phyloP scores from a whole-genome alignment of 2,797 vertebrate genomes.

The Falco berigora region DNA sequence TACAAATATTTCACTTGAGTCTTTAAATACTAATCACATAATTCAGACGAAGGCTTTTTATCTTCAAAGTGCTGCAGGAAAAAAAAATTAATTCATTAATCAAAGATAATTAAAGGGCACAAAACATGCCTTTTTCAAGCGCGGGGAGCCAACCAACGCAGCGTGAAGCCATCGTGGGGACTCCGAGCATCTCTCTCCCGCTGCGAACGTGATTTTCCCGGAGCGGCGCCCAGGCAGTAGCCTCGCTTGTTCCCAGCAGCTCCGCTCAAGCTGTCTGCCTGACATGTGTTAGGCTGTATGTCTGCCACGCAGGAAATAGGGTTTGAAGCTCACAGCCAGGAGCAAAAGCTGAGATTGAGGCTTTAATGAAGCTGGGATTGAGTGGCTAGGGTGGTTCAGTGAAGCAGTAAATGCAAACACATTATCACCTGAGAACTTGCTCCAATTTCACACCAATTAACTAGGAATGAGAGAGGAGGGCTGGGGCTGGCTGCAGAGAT shows the following conservation, averaged over 20 bases:
- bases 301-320: slow-evolving; percentile 68
- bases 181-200: slow-evolving; percentile 9
- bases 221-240: neutral
- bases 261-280: slow-evolving; percentile 44
- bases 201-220: slow-evolving; percentile 14
- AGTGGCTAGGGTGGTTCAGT: slow-evolving; percentile 66
- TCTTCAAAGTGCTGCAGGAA: slow-evolving; percentile 53
- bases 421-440: slow-evolving; percentile 76
- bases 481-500: slow-evolving; percentile 57
- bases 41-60: slow-evolving; percentile 35
- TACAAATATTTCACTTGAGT: slow-evolving; percentile 34
- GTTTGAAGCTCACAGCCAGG: slow-evolving; percentile 70
- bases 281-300: slow-evolving; percentile 54
- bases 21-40: slow-evolving; percentile 61
- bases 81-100: slow-evolving; percentile 58
- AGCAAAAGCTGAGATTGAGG: slow-evolving; percentile 53
- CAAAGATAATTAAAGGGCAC: slow-evolving; percentile 57
- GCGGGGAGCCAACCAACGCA: neutral
- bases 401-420: slow-evolving; percentile 77
- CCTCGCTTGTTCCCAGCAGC: slow-evolving; percentile 31
- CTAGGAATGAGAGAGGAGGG: slow-evolving; percentile 72
- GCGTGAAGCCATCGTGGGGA: neutral
- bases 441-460: slow-evolving; percentile 77
- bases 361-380: slow-evolving; percentile 71
- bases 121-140: slow-evolving; percentile 16